Percentiles rank a stretch among this genome's conserved stretches.
These are phyloP conservation scores for Papilio elwesi DNA, from an alignment of 2,888 invertebrate genomes.

Conservation along the genomic window DNA sequence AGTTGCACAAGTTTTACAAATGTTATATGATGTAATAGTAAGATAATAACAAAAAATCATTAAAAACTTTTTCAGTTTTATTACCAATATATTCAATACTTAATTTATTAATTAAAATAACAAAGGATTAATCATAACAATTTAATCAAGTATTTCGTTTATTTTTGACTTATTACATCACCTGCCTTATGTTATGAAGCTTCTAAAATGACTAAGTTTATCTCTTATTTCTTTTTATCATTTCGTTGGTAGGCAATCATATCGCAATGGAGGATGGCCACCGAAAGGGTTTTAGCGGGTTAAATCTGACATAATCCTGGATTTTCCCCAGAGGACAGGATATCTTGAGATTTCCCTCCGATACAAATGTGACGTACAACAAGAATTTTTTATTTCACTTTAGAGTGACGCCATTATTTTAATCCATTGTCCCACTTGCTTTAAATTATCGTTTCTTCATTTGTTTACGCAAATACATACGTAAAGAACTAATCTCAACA, in stretches of 20 bases:
- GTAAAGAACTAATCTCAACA: neutral
- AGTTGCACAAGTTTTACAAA: slow-evolving; percentile 27
- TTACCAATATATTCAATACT: neutral
- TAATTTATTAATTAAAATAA: neutral
- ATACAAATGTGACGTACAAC: too few species aligned
- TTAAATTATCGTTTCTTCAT: slow-evolving; percentile 3
- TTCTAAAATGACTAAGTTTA: slow-evolving; percentile 1
- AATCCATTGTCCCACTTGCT: slow-evolving; percentile 1
- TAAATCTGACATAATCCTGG: too few species aligned
- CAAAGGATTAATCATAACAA: too few species aligned
- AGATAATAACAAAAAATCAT: neutral
- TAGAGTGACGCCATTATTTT: neutral
- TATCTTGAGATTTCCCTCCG: too few species aligned
- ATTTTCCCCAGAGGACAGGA: too few species aligned
- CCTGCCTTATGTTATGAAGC: neutral
- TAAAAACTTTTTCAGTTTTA: neutral
- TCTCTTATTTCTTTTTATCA: too few species aligned
- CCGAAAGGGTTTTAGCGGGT: too few species aligned
- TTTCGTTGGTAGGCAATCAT: too few species aligned
- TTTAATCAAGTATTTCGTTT: neutral
- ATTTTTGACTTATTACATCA: neutral
- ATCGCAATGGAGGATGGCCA: too few species aligned
- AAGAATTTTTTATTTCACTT: neutral
- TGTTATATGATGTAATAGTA: slow-evolving; percentile 20
- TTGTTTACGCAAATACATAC: slow-evolving; percentile 18